These are phyloP conservation scores for Carduelis carduelis DNA, from an alignment of 2,797 vertebrate species.

Conservation along the genomic window DNA sequence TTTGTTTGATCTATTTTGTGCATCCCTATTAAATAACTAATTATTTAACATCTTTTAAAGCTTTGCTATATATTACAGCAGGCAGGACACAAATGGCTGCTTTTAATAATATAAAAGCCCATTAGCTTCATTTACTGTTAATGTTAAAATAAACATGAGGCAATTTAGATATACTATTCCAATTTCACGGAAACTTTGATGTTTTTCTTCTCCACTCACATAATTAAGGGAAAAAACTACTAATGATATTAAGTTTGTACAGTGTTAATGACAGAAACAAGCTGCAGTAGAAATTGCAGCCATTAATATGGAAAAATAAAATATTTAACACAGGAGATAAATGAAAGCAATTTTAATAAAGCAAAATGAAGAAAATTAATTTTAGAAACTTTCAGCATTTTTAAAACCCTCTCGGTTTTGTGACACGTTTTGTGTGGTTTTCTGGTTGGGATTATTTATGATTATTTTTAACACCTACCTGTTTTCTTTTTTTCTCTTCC, in stretches of 20 bases:
- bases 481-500: background rate
- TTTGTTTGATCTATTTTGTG: constrained; percentile 72
- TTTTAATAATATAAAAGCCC: constrained; percentile 85
- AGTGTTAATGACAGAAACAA: constrained; percentile 85
- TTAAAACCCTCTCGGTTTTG: constrained; percentile 46
- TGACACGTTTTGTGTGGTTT: constrained; percentile 56
- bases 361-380: constrained; percentile 86
- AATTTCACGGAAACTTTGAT: constrained; percentile 87
- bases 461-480: background rate
- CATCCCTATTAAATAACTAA: constrained; percentile 83
- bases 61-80: constrained; percentile 76
- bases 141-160: constrained; percentile 89
- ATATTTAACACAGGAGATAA: constrained; percentile 83
- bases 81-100: constrained; percentile 82
- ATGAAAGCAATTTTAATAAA: constrained; percentile 85
- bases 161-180: constrained; percentile 85
- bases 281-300: constrained; percentile 81
- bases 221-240: constrained; percentile 87
- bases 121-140: constrained; percentile 87
- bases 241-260: constrained; percentile 88
- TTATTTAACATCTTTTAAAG: constrained; percentile 84
- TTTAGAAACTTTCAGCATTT: constrained; percentile 75
- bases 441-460: constrained; percentile 68
- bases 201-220: constrained; percentile 85
- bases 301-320: constrained; percentile 86